A percentile compares a stretch with the other conserved stretches of the same genome.
phyloP scores from a whole-genome alignment of 2,888 invertebrate species.

The Eucera pruinosa region DNA sequence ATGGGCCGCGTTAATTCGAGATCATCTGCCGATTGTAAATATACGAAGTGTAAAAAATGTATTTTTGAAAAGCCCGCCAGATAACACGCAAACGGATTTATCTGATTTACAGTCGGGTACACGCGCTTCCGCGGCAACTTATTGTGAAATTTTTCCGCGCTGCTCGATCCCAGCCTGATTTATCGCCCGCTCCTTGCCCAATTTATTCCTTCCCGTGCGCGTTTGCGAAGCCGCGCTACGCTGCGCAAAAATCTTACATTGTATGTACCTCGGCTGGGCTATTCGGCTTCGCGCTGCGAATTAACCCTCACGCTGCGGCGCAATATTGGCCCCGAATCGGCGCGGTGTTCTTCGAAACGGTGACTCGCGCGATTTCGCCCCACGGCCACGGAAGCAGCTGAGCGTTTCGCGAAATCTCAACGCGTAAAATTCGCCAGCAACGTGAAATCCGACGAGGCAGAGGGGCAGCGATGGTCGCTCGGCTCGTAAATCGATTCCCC shows the following conservation, averaged over 20 bases:
- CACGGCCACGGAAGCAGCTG: too few relatives aligned
- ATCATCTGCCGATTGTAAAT: slow-evolving; percentile 64
- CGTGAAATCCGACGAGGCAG: background rate
- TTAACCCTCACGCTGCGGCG: too few relatives aligned
- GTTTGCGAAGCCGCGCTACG: background rate
- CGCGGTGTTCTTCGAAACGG: too few relatives aligned
- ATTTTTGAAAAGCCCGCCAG: slow-evolving; percentile 61
- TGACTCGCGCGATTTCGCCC: too few relatives aligned
- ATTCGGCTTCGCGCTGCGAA: too few relatives aligned
- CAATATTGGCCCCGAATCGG: too few relatives aligned
- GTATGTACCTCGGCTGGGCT: too few relatives aligned
- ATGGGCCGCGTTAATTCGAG: slow-evolving; percentile 68
- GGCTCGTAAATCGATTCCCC: too few relatives aligned
- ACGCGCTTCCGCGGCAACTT: slow-evolving; percentile 19
- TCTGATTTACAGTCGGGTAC: slow-evolving; percentile 52
- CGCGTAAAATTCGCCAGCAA: background rate
- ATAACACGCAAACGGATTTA: slow-evolving; percentile 59
- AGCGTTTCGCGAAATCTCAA: too few relatives aligned
- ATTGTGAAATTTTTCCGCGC: slow-evolving; percentile 16
- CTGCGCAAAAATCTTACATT: too few relatives aligned
- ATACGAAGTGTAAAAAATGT: slow-evolving; percentile 62
- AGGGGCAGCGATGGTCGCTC: background rate
- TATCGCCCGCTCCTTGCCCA: background rate
- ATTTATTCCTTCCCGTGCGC: background rate
- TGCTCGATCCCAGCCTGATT: background rate